These are phyloP conservation scores for Helicolenus hilgendorfi DNA, from an alignment of 2,797 vertebrate species.

Conservation along the genomic window DNA sequence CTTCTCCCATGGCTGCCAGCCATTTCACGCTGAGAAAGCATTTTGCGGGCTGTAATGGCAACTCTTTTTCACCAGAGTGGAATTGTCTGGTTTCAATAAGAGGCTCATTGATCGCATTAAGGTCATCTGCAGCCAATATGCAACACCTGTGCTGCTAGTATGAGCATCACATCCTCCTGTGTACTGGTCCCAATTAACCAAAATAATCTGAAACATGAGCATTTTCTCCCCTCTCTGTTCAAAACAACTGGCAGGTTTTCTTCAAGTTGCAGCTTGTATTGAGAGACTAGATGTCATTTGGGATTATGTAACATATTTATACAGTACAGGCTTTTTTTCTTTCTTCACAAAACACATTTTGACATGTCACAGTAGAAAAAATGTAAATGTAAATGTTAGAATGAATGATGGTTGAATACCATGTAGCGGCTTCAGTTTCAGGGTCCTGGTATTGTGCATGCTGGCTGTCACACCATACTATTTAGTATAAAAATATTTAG, in stretches of 20 bases:
- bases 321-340: background rate
- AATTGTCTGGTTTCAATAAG: constrained; percentile 55
- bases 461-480: too few species aligned
- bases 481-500: too few species aligned
- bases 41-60: constrained; percentile 40
- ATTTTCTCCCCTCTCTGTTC: background rate
- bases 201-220: constrained; percentile 15
- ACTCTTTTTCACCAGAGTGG: constrained; percentile 12
- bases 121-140: constrained; percentile 40
- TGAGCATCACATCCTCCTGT: background rate
- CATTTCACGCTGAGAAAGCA: constrained; percentile 60
- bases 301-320: background rate
- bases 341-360: background rate
- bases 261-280: background rate
- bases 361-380: background rate
- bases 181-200: background rate
- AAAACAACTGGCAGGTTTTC: background rate
- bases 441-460: too few species aligned
- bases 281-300: background rate
- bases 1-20: constrained; percentile 37
- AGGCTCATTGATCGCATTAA: constrained; percentile 43
- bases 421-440: background rate
- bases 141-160: constrained; percentile 27
- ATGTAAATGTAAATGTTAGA: background rate
- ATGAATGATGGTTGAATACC: background rate